Evolutionary conservation across 2,888 invertebrate species (phyloP).

Genomic region (Eurytoma adleriae): DNA sequence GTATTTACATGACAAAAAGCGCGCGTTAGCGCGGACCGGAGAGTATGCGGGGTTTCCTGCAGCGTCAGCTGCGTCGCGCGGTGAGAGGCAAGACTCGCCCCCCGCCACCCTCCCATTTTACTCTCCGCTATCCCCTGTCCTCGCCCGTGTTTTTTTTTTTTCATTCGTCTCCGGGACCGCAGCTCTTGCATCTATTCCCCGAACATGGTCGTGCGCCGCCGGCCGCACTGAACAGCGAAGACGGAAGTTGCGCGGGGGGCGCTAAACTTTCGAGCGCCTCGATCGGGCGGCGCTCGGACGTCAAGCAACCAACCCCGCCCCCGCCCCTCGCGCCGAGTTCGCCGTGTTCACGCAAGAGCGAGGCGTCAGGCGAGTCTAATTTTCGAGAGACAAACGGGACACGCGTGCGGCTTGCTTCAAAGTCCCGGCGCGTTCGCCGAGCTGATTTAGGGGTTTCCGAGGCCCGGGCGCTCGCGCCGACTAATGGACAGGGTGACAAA

Average conservation of each 20-base stretch:
- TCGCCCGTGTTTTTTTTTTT: slow-evolving; percentile 6
- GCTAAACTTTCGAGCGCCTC: no score
- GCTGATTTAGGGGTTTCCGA: slow-evolving; percentile 23
- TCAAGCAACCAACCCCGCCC: neutral
- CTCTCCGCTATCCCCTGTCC: neutral
- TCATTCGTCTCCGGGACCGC: neutral
- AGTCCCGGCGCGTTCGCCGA: neutral
- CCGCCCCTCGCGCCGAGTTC: neutral
- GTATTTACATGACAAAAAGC: no score
- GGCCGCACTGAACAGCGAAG: no score
- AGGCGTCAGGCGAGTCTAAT: neutral
- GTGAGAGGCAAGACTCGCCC: neutral
- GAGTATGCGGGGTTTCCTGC: neutral
- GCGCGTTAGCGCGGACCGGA: no score
- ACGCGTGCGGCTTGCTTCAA: neutral
- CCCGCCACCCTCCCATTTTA: neutral
- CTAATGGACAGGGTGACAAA: slow-evolving; percentile 8
- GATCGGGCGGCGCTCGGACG: no score
- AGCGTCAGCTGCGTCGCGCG: neutral
- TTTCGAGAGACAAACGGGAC: neutral
- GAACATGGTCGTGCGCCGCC: neutral
- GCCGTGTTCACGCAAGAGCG: neutral
- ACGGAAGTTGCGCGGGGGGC: no score
- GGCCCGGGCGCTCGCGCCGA: neutral
- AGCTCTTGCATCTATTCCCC: neutral